Conservation (phyloP, 2,888 invertebrate genomes). For the Catocala fraxini region DNA sequence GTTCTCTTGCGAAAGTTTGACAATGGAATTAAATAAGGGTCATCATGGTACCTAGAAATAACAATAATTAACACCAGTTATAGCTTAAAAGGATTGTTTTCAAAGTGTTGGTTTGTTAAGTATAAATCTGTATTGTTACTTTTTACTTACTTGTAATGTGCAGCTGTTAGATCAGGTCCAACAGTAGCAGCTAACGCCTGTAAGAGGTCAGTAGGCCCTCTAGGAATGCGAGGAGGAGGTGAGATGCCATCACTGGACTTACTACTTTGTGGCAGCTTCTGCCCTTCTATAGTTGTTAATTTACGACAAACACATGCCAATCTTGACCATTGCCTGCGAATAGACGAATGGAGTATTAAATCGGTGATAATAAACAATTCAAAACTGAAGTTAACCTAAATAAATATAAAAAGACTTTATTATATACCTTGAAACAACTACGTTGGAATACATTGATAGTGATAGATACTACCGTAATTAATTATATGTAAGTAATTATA, state of each 20-base stretch:
- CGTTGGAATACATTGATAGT: constrained; percentile 65
- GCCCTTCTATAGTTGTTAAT: constrained; percentile 72
- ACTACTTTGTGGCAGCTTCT: constrained; percentile 70
- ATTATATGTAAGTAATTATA: no score
- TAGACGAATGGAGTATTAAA: background rate
- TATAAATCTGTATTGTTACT: constrained; percentile 15
- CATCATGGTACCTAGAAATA: constrained; percentile 92
- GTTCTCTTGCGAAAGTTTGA: constrained; percentile 90
- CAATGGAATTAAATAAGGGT: constrained; percentile 94
- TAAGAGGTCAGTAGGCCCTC: constrained; percentile 94
- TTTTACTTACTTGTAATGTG: constrained; percentile 90
- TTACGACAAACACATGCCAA: constrained; percentile 72
- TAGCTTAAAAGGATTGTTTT: background rate
- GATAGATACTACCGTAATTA: background rate
- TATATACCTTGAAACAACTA: constrained; percentile 63
- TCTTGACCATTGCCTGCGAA: constrained; percentile 73
- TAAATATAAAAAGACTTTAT: constrained; percentile 12
- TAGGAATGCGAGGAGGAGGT: constrained; percentile 90
- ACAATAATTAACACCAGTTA: constrained; percentile 14
- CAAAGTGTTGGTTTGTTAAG: background rate
- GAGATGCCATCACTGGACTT: constrained; percentile 77
- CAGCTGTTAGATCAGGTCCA: constrained; percentile 93
- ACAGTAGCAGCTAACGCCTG: constrained; percentile 93
- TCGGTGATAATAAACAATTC: constrained; percentile 13
- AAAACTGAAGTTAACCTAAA: constrained; percentile 31